Evolutionary conservation across 2,888 invertebrate species (phyloP).

Genomic region (Diplazon laetatorius): DNA sequence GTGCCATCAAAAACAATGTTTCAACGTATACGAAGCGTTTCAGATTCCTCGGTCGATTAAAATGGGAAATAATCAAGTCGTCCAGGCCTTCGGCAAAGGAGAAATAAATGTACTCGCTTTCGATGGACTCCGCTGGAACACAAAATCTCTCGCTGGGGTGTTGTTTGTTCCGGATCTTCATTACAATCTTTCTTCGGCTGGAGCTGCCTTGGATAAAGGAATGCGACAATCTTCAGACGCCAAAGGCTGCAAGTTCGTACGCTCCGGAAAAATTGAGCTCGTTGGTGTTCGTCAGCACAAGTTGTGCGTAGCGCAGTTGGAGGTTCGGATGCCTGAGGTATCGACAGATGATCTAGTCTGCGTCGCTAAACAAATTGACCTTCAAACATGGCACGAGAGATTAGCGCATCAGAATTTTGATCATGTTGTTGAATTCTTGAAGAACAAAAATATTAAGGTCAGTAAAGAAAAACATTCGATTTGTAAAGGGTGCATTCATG

Average conservation of each 20-base stretch:
- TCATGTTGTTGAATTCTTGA: constrained; percentile 10
- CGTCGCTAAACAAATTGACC: not conserved
- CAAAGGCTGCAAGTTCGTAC: not conserved
- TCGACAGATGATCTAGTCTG: not conserved
- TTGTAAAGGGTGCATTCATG: constrained; percentile 25
- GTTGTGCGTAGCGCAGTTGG: not conserved
- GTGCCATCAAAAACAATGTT: constrained; percentile 20
- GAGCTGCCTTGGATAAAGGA: constrained; percentile 44
- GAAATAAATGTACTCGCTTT: constrained; percentile 29
- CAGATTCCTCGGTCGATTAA: constrained; percentile 11
- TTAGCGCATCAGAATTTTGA: constrained; percentile 38
- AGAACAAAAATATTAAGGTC: not conserved
- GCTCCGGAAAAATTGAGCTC: not conserved
- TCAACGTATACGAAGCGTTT: constrained; percentile 23
- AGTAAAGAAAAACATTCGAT: not conserved
- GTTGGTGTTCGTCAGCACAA: not conserved
- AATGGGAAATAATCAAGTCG: constrained; percentile 25
- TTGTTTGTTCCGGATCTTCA: constrained; percentile 41
- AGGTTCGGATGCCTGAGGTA: not conserved
- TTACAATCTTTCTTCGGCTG: constrained; percentile 42
- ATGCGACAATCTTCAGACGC: constrained; percentile 27
- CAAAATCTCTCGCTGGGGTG: constrained; percentile 31
- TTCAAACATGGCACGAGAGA: constrained; percentile 32
- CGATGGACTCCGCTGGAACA: constrained; percentile 28
- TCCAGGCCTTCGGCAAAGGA: constrained; percentile 37